Evolutionary conservation across 2,113 vertebrate species (phyloP), one percentile per base, ranked within the genome.

Genomic region (Carassius gibelio): DNA sequence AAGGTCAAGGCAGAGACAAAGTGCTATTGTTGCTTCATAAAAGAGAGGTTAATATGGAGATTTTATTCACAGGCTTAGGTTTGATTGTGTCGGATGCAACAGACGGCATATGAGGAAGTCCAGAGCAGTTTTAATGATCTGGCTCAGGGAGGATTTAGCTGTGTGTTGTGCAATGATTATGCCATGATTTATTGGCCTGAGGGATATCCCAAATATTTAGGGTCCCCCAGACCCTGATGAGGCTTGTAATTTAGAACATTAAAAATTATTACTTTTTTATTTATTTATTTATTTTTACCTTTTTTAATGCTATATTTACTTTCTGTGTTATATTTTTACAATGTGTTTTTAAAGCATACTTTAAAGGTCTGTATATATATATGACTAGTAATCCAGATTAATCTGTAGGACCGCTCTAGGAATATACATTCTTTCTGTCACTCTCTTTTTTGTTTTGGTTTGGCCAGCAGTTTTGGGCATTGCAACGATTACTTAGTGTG

Each of bases 361-460:
- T 45, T 45, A 42, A 8, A 42, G 3, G 42, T 45, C 42, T 45
- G 30, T 30, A 30, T 30, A 30, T 30, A 30, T 30, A 30, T 30
- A 30, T 30, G 30, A 30, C 30, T 42, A 42, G 7, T 42, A 42
- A 42, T 42, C 42, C 42, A 42, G 7, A 42, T 1, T 42, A 42
- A 42, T 42, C 42, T 42, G 42, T 42, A 8, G 42, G 42, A 42
- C 42, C 42, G 1, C 42, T 42, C 42, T 42, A 42, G 42, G 42
- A 7, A 42, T 26, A 26, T 14, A 66, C 62, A 30, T 1, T 1
- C 23, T 17, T 15, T 17, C 48, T 76, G 45, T 55, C 45, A 17
- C 48, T 30, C 13, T 48, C 45, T 55, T 23, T 86, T 86, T 85
- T 26, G 4, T 80, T 86, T 84, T 36, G 62, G 50, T 79, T 81